Percentiles rank a stretch among this genome's conserved stretches.
These are phyloP conservation scores for Aplochiton taeniatus DNA, from an alignment of 2,797 vertebrate genomes.

Conservation along the genomic window DNA sequence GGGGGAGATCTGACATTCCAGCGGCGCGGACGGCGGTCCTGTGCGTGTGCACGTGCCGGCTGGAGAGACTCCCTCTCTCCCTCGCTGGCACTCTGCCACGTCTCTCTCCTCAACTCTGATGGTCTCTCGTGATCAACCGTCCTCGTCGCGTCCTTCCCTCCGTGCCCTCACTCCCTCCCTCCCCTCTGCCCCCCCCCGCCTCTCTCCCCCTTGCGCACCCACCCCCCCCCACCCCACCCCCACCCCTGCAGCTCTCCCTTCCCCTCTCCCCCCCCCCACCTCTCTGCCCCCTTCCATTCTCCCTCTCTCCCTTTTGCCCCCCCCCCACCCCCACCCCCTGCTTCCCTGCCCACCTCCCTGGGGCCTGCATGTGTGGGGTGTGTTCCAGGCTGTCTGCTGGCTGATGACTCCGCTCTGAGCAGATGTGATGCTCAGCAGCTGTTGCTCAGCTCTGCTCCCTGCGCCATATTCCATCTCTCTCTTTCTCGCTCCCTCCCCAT, in stretches of 20 bases:
- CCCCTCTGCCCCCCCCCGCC: not conserved
- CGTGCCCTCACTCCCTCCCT: not conserved
- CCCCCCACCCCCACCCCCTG: constrained; percentile 41
- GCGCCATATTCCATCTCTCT: constrained; percentile 28
- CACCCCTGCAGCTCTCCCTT: not conserved
- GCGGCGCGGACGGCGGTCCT: constrained; percentile 37
- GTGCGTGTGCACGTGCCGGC: constrained; percentile 38
- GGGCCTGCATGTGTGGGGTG: constrained; percentile 68
- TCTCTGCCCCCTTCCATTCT: not conserved
- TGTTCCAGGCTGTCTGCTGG: constrained; percentile 76
- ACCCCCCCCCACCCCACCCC: constrained; percentile 13
- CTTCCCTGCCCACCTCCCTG: constrained; percentile 37
- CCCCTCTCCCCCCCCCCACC: constrained; percentile 10
- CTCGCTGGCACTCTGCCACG: not conserved
- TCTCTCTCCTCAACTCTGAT: not conserved
- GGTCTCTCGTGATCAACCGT: not conserved
- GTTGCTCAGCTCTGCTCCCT: constrained; percentile 59
- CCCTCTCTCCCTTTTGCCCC: constrained; percentile 20
- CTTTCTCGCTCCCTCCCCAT: not conserved
- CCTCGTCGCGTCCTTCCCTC: not conserved
- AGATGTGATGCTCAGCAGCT: constrained; percentile 82
- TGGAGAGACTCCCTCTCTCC: constrained; percentile 10
- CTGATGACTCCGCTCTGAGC: constrained; percentile 75
- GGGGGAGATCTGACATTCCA: constrained; percentile 38
- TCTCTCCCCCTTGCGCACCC: constrained; percentile 16